Percentiles rank a stretch among this genome's conserved stretches.
phyloP scores from a whole-genome alignment of 2,113 vertebrate genomes.

The Microcebus jonahi region DNA sequence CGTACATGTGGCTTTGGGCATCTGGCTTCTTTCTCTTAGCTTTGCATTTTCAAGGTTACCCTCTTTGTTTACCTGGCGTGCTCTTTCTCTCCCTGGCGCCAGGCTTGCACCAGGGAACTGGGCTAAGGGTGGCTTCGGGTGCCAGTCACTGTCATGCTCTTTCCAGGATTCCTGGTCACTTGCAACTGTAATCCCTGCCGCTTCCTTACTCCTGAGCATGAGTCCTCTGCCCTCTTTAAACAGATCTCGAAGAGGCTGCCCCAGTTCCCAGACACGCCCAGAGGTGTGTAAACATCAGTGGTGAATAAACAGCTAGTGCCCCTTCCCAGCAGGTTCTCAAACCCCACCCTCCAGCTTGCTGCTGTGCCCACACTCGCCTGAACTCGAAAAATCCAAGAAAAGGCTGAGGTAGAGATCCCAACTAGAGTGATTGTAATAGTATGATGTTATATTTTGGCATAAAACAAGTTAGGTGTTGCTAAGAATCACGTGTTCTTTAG shows the following conservation, averaged over 20 bases:
- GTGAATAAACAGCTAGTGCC: background rate
- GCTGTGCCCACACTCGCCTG: background rate
- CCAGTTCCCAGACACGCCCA: background rate
- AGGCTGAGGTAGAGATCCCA: background rate
- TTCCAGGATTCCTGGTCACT: background rate
- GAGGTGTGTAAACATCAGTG: background rate
- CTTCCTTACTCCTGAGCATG: background rate
- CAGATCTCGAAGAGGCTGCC: background rate
- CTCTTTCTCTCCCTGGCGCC: background rate
- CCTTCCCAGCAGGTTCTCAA: background rate
- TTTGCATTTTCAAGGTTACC: background rate
- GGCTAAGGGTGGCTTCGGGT: background rate
- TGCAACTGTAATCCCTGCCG: background rate
- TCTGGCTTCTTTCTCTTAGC: background rate
- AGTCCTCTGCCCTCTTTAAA: background rate
- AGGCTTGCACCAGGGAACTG: background rate
- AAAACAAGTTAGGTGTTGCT: background rate
- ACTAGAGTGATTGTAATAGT: background rate
- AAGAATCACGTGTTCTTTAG: background rate
- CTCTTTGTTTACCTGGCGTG: background rate
- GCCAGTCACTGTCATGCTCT: background rate
- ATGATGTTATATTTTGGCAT: background rate
- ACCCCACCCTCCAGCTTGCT: background rate
- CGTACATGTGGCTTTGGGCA: background rate
- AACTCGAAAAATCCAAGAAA: background rate